Base-by-base conservation (phyloP, 1,140 invertebrate genomes). In the Acyrthosiphon pisum region DNA sequence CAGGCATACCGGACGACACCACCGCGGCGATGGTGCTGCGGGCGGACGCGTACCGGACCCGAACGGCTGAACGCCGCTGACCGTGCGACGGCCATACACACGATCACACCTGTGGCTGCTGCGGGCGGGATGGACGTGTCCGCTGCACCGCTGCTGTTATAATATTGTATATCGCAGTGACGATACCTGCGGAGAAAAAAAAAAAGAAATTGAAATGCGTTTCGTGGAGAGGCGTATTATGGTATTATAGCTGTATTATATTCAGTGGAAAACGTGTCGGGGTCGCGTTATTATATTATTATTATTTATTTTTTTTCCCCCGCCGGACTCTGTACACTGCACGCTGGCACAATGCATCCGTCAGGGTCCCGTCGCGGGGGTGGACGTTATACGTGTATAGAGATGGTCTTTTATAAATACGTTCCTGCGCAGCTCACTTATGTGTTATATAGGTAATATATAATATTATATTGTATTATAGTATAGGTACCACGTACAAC, bases 1-100 rank as follows among this genome's bases (percentile, higher is more conserved):
- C 91, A 93, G 91, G 91, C 91, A 93, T 93, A 20, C 22, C 81
- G 76, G n/a, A 9, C 11, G 22, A 8, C 18, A 22, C 87, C n/a
- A 23, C 88, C 50, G 50, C 46, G 23, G 50, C 50, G 50, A 26
- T 41, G 35, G 50, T 14, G 50, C 35, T 56, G 50, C 30, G 9
- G 50, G 91, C 60, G 48, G 87, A 35, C 26, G 91, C 48, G 76
- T 23, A 53, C 11, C 8, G 46, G 68, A 37, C 48, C 91, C 91
- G 91, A 53, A 84, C 91, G 91, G 91, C 91, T 56, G 1, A 26
- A 93, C 81, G 91, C 91, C 91, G 91, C 48, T 84, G 48, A 81
- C 81, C n/a, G 91, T 11, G 41, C 41, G 53, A 84, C 91, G 91
- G 91, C 91, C 91, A 93, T 93, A 41, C 81, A 93, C 91, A 41